Conservation (phyloP, 2,113 vertebrate species). For the Mastomys coucha region DNA sequence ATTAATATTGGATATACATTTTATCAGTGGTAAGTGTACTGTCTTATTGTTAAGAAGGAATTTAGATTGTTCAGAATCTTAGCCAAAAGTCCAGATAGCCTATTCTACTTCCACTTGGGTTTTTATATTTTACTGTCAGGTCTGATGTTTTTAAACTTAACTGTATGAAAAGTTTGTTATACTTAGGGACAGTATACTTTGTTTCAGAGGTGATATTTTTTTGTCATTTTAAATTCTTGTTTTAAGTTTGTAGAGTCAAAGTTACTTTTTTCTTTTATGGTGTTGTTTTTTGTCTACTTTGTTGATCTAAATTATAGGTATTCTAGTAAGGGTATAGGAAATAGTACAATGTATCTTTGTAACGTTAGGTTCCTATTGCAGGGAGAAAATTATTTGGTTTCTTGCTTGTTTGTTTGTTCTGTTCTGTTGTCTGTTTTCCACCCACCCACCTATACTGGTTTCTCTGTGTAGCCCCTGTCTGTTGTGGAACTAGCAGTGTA, state of each 20-base stretch:
- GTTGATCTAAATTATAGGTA: background rate
- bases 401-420: background rate
- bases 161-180: constrained; percentile 1
- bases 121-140: constrained; percentile 33
- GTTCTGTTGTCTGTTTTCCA: background rate
- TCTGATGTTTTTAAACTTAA: constrained; percentile 38
- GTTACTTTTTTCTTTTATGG: constrained; percentile 30
- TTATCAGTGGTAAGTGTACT: background rate
- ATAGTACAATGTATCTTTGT: constrained; percentile 7
- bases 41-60: constrained; percentile 8
- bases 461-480: background rate
- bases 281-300: constrained; percentile 41
- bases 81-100: background rate
- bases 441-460: background rate
- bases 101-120: constrained; percentile 35
- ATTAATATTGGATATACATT: background rate
- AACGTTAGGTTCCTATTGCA: constrained; percentile 1
- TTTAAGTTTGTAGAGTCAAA: background rate
- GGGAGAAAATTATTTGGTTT: background rate
- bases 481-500: background rate
- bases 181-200: constrained; percentile 25
- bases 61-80: constrained; percentile 43
- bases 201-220: constrained; percentile 40
- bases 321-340: constrained; percentile 28
- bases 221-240: background rate